Conservation (phyloP, 2,797 vertebrate genomes). For the Epinephelus coioides region DNA sequence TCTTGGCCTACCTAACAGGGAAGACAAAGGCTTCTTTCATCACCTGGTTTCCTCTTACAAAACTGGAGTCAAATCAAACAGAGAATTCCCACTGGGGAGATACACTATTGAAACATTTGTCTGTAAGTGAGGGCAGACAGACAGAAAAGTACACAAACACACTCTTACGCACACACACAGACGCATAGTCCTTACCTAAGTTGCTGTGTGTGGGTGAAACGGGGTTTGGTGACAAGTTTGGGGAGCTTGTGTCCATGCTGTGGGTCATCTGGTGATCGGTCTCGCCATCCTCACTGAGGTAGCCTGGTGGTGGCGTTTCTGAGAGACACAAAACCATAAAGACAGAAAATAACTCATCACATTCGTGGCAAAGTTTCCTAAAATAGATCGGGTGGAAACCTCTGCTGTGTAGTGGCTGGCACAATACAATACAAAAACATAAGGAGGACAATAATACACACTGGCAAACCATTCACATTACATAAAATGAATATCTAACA, state of each 20-base stretch:
- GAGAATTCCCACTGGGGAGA: constrained; percentile 56
- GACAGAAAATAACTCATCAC: constrained; percentile 8
- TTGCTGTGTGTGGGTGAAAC: constrained; percentile 96
- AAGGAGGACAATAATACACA: not conserved
- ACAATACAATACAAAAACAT: not conserved
- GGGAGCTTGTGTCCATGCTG: constrained; percentile 98
- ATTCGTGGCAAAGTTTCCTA: not conserved
- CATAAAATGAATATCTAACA: not conserved
- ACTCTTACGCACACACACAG: constrained; percentile 20
- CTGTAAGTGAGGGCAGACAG: constrained; percentile 38
- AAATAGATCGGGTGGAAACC: not conserved
- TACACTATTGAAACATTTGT: constrained; percentile 54
- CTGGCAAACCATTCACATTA: not conserved
- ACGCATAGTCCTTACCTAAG: constrained; percentile 87
- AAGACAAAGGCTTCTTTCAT: constrained; percentile 82
- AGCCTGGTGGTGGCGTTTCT: constrained; percentile 99
- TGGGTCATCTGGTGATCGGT: constrained; percentile 99
- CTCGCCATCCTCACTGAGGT: constrained; percentile 99
- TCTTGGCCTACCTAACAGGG: constrained; percentile 51
- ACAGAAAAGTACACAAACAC: constrained; percentile 53
- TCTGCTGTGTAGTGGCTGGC: not conserved
- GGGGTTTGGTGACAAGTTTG: constrained; percentile 95
- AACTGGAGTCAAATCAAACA: constrained; percentile 69
- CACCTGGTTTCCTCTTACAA: constrained; percentile 73
- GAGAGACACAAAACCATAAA: constrained; percentile 49